A percentile compares a stretch with the other conserved stretches of the same genome.
These are phyloP conservation scores for Drosophila yakuba DNA, from an alignment of 1,140 invertebrate genomes.

Conservation along the genomic window DNA sequence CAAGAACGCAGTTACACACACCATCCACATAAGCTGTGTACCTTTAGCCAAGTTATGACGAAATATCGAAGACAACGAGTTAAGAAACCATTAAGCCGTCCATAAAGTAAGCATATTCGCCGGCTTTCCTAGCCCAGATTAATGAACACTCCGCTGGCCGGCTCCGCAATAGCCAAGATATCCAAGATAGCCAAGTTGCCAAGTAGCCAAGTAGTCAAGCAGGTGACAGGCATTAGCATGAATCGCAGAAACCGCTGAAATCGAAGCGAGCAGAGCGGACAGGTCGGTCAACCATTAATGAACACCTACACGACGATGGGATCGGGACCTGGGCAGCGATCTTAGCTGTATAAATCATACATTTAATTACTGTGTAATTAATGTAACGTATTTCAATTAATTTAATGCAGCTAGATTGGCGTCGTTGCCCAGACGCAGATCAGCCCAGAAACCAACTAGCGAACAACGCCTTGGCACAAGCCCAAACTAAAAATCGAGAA, in stretches of 20 bases:
- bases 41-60: conserved; percentile 23
- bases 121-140: conserved; percentile 44
- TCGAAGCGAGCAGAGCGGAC: conserved; percentile 22
- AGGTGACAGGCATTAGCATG: conserved; percentile 66
- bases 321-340: conserved; percentile 7
- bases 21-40: conserved; percentile 8
- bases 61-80: conserved; percentile 41
- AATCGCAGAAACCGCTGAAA: conserved; percentile 45
- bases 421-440: conserved; percentile 23
- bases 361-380: conserved; percentile 77
- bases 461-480: conserved; percentile 39
- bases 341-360: conserved; percentile 65
- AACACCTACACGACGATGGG: conserved; percentile 40
- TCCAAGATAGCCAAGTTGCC: too few species aligned
- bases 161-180: too few species aligned
- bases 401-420: conserved; percentile 74
- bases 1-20: conserved; percentile 17
- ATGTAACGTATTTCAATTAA: conserved; percentile 79
- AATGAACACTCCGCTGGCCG: conserved; percentile 22
- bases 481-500: conserved; percentile 19
- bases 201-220: conserved; percentile 21
- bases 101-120: conserved; percentile 41
- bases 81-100: conserved; percentile 37
- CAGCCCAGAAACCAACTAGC: conserved; percentile 19
- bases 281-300: conserved; percentile 52